Evolutionary conservation across 2,888 invertebrate species (phyloP), one percentile per base, ranked within the genome.

Genomic region (Stenodera caucasica): DNA sequence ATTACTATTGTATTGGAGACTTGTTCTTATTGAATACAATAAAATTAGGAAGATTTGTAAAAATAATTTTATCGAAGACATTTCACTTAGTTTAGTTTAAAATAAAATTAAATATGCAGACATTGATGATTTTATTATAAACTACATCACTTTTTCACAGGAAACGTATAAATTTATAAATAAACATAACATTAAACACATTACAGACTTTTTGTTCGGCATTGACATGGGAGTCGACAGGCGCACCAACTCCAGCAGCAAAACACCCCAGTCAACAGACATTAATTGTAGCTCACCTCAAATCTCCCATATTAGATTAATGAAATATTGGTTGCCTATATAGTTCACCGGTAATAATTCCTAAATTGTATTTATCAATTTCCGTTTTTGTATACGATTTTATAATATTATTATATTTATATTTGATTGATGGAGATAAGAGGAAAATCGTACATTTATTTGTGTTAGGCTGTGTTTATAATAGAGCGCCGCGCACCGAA

Each of bases 141-240:
- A 52, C 52, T 32, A 33, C 52, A 52, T 52, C 30, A 52, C 52
- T 40, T 52, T 52, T 52, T 52, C 52, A 52, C 52, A 52, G 32
- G 32, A 52, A 52, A 30, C 33, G 11, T 2, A 5, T 4, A 32
- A 30, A 52, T 52, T 52, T 29, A 33, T 52, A 52, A 52, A 52
- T 52, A 52, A 52, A 52, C 52, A 52, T 32, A 32, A 32, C 52
- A 52, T 32, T 33, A 52, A 52, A 52, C 52, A 52, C 52, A 52
- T 52, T 33, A 52, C 52, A 30, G 52, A n/a, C 15, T 33, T 52
- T 52, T 52, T 52, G 18, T 40, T 40, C 9, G 40, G 4, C 18
- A 18, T 40, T 40, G 18, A 40, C 40, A 37, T 37, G n/a, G 33
- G 12, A 12, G 2, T 5, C 2, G 5, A 33, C 33, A 33, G 2